A percentile compares a stretch with the other conserved stretches of the same genome.
phyloP scores from a whole-genome alignment of 2,113 vertebrate species.

The Hippoglossus stenolepis region DNA sequence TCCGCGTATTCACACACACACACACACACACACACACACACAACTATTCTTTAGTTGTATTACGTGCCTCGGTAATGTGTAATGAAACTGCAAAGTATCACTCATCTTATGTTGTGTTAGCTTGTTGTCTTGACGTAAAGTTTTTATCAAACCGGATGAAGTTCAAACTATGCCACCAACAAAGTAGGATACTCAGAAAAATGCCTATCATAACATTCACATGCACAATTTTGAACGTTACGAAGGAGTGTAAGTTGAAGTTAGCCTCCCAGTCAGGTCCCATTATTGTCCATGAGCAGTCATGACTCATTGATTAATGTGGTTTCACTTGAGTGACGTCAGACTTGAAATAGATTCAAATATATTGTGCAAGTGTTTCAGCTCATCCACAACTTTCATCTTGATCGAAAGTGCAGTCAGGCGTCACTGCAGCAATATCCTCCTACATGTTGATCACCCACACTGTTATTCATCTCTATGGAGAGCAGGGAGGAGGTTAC shows the following conservation, averaged over 20 bases:
- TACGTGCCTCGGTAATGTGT: background rate
- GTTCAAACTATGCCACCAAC: background rate
- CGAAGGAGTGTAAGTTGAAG: background rate
- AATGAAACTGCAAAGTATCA: background rate
- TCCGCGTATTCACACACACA: background rate
- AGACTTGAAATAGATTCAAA: constrained; percentile 25
- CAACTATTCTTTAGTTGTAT: background rate
- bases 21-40: background rate
- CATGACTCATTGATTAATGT: constrained; percentile 53
- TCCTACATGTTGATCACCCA: background rate
- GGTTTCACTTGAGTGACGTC: constrained; percentile 75
- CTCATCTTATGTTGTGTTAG: background rate
- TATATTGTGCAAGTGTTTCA: background rate
- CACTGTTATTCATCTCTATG: background rate
- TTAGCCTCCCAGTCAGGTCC: background rate
- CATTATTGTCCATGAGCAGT: constrained; percentile 1
- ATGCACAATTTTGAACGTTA: background rate
- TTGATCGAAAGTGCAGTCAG: background rate
- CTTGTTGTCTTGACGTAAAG: background rate
- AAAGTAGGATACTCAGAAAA: background rate
- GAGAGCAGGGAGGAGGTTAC: background rate
- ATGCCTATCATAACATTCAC: background rate
- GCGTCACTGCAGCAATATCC: background rate
- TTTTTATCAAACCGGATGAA: constrained; percentile 2
- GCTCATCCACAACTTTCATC: background rate